Evolutionary conservation across 2,113 vertebrate genomes (phyloP), one percentile per base, ranked within the genome.

Genomic region (Plecturocebus donacophilus): DNA sequence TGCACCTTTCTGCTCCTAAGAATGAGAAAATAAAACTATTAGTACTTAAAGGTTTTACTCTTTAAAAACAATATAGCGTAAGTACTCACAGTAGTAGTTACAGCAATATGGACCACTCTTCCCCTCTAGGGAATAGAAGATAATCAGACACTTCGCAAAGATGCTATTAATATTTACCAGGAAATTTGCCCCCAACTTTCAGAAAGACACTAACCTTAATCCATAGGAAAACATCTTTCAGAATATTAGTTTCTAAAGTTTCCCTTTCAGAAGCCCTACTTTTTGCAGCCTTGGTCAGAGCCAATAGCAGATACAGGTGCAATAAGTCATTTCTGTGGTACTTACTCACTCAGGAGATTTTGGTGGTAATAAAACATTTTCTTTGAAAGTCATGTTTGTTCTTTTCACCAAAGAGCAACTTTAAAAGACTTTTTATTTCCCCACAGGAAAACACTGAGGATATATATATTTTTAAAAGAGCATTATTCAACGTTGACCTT

Each of bases 1-100:
- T 52, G 20, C 1, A 87, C 12, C 23, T 66, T 94, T 91, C 66
- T 91, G 27, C 25, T 86, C 85, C 66, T 95, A 71, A 42, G 40
- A 91, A 76, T 61, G 38, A 97, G 66, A 90, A 98, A 94, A 90
- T 83, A 80, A 6, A 95, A 93, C 19, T 45, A 87, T 90, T 80
- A 79, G 47, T 70, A 82, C 21, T 95, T 92, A 61, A 66, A 81
- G 13, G 6, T 70, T 91, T 87, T 94, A 58, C 61, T 79, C 20
- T 75, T 84, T 68, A 68, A 97, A 97, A 47, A 87, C 23, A 87
- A 77, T 58, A 92, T 13, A 95, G 47, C 16, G 5, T 35, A 87
- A 84, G 21, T n/a, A 87, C 79, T 75, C 52, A 88, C 0, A 90
- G 64, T 42, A 85, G 77, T 11, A 88, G 35, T 68, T 64, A 90